Evolutionary conservation across 2,888 invertebrate genomes (phyloP), one percentile per base, ranked within the genome.

Genomic region (Carterocephalus palaemon): DNA sequence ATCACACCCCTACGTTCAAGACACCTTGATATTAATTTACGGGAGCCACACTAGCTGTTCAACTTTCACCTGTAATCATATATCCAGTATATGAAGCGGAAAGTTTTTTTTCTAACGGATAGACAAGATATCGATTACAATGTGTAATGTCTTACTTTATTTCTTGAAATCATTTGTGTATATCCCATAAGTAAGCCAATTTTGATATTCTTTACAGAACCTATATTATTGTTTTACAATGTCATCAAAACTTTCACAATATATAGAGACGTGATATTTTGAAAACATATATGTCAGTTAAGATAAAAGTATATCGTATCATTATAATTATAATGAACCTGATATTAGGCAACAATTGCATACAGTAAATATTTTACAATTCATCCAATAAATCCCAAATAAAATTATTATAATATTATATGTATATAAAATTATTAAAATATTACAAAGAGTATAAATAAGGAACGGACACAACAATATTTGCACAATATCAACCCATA

Each of bases 11-110:
- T 76, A 81, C 70, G 74, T 76, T 73, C 60, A 65, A 67, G 74
- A 77, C 75, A 73, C 71, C 70, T 69, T 67, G 65, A 62, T 64
- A 61, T 64, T 56, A 9, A 59, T 64, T 66, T 63, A 67, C 67
- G 41, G 41, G 19, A 63, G 47, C 52, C 45, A 40, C 56, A 52
- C 57, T 48, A 53, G 47, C 38, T 53, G 54, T 54, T 48, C 43
- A 15, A 48, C 69, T 67, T 71, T 81, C 80, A 37, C 42, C n/a
- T 70, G 52, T 60, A 47, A 54, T 71, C 78, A 70, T 84, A 84
- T 82, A 79, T 39, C 74, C 49, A 31, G 76, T 81, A 84, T 84
- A 84, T 62, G 81, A 73, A 53, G 54, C 64, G 71, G 80, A 83
- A 79, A 75, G 72, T 59, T 47, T 47, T 9, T 19, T 42, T 39